These are phyloP conservation scores for Eulacestoma nigropectus DNA, from an alignment of 2,113 vertebrate species.

Conservation along the genomic window DNA sequence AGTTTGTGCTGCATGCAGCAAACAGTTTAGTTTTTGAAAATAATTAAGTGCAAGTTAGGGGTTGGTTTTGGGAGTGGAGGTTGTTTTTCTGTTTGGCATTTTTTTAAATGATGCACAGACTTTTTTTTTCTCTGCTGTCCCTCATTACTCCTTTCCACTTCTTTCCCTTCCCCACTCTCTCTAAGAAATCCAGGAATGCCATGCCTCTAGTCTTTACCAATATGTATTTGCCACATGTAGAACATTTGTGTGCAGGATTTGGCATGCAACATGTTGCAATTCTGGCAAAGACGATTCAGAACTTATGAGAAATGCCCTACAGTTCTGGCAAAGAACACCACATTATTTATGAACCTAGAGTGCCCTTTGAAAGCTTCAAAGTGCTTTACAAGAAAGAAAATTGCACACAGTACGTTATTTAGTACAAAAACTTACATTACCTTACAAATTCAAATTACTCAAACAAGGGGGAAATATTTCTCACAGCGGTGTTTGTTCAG, in stretches of 20 bases:
- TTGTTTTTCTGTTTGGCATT: background rate
- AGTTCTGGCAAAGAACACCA: constrained; percentile 49
- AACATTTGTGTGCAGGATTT: constrained; percentile 45
- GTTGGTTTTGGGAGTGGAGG: background rate
- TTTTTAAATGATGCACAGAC: background rate
- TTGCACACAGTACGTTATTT: constrained; percentile 49
- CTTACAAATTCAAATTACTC: constrained; percentile 60
- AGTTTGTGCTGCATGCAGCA: background rate
- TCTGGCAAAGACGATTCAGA: constrained; percentile 34
- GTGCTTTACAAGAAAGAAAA: constrained; percentile 53
- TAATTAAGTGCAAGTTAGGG: background rate
- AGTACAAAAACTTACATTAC: constrained; percentile 55
- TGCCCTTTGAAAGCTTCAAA: constrained; percentile 62
- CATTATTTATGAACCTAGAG: constrained; percentile 56
- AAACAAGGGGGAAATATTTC: constrained; percentile 14
- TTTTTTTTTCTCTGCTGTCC: background rate
- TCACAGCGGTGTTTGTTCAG: constrained; percentile 41
- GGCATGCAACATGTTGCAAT: constrained; percentile 41
- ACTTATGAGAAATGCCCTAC: constrained; percentile 54
- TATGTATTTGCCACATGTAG: constrained; percentile 2
- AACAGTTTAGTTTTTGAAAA: background rate
- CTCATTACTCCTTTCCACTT: background rate
- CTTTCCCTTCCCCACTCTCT: background rate
- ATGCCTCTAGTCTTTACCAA: constrained; percentile 22
- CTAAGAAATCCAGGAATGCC: constrained; percentile 28